These are phyloP conservation scores for Hyperoplus lanceolatus DNA, from an alignment of 2,797 vertebrate genomes.

Conservation along the genomic window DNA sequence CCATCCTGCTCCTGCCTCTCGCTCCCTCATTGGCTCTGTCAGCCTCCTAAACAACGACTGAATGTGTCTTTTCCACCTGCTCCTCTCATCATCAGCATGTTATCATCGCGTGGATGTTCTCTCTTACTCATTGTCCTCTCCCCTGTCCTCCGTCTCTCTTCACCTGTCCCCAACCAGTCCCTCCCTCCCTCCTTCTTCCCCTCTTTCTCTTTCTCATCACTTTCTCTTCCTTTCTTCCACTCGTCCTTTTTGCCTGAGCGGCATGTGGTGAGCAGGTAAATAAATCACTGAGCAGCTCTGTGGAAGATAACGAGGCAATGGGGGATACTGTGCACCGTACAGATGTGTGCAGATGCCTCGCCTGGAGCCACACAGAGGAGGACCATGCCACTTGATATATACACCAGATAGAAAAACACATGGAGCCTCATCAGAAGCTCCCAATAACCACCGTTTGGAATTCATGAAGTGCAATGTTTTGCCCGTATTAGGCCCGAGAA, in stretches of 20 bases:
- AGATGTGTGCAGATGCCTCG: slow-evolving; percentile 83
- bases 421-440: slow-evolving; percentile 58
- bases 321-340: slow-evolving; percentile 77
- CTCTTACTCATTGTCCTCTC: slow-evolving; percentile 52
- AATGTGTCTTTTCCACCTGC: slow-evolving; percentile 75
- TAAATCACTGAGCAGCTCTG: slow-evolving; percentile 86
- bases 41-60: slow-evolving; percentile 64
- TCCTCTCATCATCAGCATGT: slow-evolving; percentile 65
- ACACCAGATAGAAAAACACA: slow-evolving; percentile 69
- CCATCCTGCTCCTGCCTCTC: slow-evolving; percentile 16
- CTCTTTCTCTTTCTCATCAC: slow-evolving; percentile 26
- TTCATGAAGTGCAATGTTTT: slow-evolving; percentile 33
- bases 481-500: slow-evolving; percentile 27
- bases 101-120: slow-evolving; percentile 67
- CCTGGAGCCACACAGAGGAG: slow-evolving; percentile 74
- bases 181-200: neutral
- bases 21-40: slow-evolving; percentile 62
- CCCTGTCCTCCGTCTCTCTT: slow-evolving; percentile 49
- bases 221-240: slow-evolving; percentile 51
- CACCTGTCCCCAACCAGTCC: slow-evolving; percentile 52
- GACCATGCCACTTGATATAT: slow-evolving; percentile 66
- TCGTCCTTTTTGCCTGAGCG: slow-evolving; percentile 69
- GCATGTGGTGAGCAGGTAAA: slow-evolving; percentile 80
- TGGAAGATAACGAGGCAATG: slow-evolving; percentile 83
- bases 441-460: slow-evolving; percentile 54